Conservation (phyloP, 2,113 vertebrate genomes). For the Calypte anna region DNA sequence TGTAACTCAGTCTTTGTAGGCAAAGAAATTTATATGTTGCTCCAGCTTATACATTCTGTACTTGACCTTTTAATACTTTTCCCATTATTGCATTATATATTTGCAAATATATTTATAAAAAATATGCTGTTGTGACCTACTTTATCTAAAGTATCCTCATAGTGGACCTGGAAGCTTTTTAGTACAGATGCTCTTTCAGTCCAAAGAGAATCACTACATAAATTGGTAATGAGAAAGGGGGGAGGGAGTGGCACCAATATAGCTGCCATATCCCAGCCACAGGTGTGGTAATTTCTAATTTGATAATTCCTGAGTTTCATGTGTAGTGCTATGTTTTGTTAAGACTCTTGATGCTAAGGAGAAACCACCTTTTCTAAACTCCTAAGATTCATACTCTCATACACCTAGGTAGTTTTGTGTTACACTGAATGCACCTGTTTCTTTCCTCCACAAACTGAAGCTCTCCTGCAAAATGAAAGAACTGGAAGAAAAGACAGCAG, state of each 20-base stretch:
- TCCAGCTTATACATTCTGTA: background rate
- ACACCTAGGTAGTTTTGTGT: background rate
- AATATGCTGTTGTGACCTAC: background rate
- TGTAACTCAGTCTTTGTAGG: background rate
- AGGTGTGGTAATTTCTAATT: background rate
- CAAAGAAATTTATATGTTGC: background rate
- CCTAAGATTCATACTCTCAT: background rate
- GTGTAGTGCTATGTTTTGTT: background rate
- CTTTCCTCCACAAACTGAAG: slow-evolving; percentile 29
- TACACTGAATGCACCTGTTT: background rate
- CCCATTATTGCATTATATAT: background rate
- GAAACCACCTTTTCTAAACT: background rate
- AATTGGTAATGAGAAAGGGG: background rate
- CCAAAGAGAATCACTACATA: background rate
- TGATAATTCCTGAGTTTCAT: background rate
- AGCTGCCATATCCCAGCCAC: background rate
- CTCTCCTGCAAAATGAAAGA: slow-evolving; percentile 62
- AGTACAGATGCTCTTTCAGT: background rate
- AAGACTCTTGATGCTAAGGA: background rate
- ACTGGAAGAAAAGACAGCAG: slow-evolving; percentile 60
- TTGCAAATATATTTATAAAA: background rate
- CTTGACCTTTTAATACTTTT: background rate
- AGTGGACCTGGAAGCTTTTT: background rate
- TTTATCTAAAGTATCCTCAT: background rate
- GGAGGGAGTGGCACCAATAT: background rate